Base-by-base conservation (phyloP, 2,888 invertebrate species). In the Lucinisca nassula region DNA sequence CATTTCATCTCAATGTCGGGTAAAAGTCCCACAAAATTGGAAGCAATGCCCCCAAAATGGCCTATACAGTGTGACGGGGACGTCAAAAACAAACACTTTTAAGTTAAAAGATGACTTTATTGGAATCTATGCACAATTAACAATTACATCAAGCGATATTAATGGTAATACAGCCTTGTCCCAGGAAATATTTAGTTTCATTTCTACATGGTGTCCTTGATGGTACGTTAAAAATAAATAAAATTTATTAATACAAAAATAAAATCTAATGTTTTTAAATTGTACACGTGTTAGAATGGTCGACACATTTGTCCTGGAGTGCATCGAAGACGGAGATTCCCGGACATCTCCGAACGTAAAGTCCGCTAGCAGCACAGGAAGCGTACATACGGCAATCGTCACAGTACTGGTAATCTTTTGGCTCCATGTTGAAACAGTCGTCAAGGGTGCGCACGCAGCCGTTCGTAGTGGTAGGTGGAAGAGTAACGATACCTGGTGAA, bases 301-400 rank as follows among this genome's bases (percentile, higher is more conserved):
- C 87, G 1, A 67, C 78, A 81, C 90, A 90, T 77, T 27, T 32
- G 37, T 88, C 87, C 0, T 67, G 4, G 24, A 49, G 35, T 24
- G 82, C 75, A 40, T 90, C 80, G 38, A 87, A 90, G 12, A 87
- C 88, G 61, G 85, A 55, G 35, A 88, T 72, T 21, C 78, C 87
- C 37, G 90, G 90, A 49, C 90, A 90, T 14, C 79, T 32, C 17
- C 88, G 81, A n/a, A 90, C 87, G 72, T 88, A 90, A 35, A 90
- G 86, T 32, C 90, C 90, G 78, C 88, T 88, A 49, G 79, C 80
- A 72, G 90, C 88, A 78, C 90, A 90, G 55, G 90, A 88, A 76
- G 86, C 90, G 61, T 83, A 90, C 83, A 76, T 77, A 1, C 88
- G 77, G 76, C 90, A 90, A 55, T 88, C 84, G 17, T 82, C 85